Percentiles rank a stretch among this genome's conserved stretches.
Conservation (phyloP, 2,888 invertebrate species). For the Petrolisthes cinctipes region DNA sequence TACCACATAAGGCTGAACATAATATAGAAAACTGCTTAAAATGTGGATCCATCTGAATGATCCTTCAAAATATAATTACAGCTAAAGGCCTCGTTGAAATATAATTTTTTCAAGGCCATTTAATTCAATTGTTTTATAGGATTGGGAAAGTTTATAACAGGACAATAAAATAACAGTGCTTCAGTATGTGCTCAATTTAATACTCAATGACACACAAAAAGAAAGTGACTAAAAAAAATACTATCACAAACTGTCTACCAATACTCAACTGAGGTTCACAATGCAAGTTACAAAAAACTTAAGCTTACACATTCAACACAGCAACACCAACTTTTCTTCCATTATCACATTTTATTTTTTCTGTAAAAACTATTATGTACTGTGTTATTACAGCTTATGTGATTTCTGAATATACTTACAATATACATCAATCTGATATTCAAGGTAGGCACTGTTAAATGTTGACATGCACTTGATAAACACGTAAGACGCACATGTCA, state of each 20-base stretch:
- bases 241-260: conserved; percentile 56
- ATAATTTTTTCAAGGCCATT: too few species aligned
- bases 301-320: conserved; percentile 45
- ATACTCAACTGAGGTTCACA: conserved; percentile 55
- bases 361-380: conserved; percentile 48
- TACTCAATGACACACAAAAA: conserved; percentile 58
- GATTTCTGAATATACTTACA: conserved; percentile 45
- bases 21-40: too few species aligned
- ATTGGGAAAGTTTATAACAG: background rate
- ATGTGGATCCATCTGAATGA: too few species aligned
- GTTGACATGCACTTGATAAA: conserved; percentile 41
- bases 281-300: conserved; percentile 48
- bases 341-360: conserved; percentile 48
- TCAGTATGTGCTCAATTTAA: conserved; percentile 52
- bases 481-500: conserved; percentile 43
- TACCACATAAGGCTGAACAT: too few species aligned
- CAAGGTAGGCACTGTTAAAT: conserved; percentile 47
- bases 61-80: too few species aligned
- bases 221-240: conserved; percentile 56
- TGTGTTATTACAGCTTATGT: conserved; percentile 49
- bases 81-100: too few species aligned
- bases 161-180: conserved; percentile 19
- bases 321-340: conserved; percentile 39
- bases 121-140: too few species aligned
- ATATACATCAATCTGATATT: conserved; percentile 50